Conservation (phyloP, 2,113 vertebrate genomes). For the Ardeotis arabs region DNA sequence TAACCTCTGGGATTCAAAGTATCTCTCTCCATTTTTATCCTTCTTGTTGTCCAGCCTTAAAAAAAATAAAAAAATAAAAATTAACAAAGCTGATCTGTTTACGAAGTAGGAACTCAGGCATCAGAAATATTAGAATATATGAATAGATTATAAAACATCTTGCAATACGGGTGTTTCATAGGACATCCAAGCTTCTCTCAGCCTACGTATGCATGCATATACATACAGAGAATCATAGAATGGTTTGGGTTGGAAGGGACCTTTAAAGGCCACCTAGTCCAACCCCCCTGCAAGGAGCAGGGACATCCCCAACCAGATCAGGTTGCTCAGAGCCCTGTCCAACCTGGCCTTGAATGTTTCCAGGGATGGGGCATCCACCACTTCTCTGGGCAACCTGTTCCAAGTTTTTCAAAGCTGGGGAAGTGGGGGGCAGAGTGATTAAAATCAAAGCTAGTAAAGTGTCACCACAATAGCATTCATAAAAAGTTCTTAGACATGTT, state of each 20-base stretch:
- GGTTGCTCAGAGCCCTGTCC: no score
- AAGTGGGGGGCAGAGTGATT: not conserved
- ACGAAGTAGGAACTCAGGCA: not conserved
- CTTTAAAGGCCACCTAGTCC: no score
- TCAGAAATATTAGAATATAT: not conserved
- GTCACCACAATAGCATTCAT: rapidly evolving
- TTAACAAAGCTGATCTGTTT: constrained; percentile 14
- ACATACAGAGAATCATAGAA: no score
- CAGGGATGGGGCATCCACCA: no score
- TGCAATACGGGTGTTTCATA: not conserved
- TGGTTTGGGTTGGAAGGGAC: no score
- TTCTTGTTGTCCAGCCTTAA: not conserved
- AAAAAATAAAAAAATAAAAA: not conserved
- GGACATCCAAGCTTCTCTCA: not conserved
- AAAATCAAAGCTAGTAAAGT: not conserved
- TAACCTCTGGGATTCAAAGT: constrained; percentile 13
- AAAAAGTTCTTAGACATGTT: rapidly evolving
- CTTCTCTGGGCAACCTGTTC: no score
- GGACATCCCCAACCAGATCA: no score
- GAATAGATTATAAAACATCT: not conserved
- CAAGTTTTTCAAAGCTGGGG: not conserved
- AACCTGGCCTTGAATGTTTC: no score
- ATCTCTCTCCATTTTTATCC: not conserved
- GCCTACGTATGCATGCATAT: not conserved
- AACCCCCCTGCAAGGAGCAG: no score